Evolutionary conservation across 2,888 invertebrate species (phyloP).

Genomic region (Seira ritae): DNA sequence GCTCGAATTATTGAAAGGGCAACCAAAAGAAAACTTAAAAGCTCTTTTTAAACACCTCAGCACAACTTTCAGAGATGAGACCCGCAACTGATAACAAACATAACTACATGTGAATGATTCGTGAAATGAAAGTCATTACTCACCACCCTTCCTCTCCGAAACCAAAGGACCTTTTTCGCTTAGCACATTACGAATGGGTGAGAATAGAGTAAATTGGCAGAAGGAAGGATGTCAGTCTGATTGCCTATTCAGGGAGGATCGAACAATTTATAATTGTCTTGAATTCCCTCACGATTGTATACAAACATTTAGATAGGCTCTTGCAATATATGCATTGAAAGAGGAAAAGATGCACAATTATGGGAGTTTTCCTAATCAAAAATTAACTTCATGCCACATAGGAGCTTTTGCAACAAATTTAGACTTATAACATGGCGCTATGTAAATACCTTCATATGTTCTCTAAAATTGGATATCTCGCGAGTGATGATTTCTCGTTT

Average conservation of each 20-base stretch:
- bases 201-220: slow-evolving; percentile 65
- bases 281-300: slow-evolving; percentile 53
- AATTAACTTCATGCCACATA: too few species aligned
- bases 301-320: slow-evolving; percentile 36
- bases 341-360: too few species aligned
- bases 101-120: slow-evolving; percentile 57
- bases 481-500: slow-evolving; percentile 96
- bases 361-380: too few species aligned
- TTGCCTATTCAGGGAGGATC: slow-evolving; percentile 73
- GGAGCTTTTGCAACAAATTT: too few species aligned
- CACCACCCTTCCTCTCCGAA: slow-evolving; percentile 65
- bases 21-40: slow-evolving; percentile 36
- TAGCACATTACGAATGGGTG: slow-evolving; percentile 56
- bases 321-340: slow-evolving; percentile 33
- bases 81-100: slow-evolving; percentile 51
- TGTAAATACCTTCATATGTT: slow-evolving; percentile 98
- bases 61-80: slow-evolving; percentile 29
- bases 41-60: slow-evolving; percentile 30
- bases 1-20: slow-evolving; percentile 32
- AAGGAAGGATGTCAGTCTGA: slow-evolving; percentile 71
- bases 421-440: too few species aligned
- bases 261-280: slow-evolving; percentile 69
- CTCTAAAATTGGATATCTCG: slow-evolving; percentile 98
- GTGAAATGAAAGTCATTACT: slow-evolving; percentile 64
- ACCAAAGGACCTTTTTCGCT: slow-evolving; percentile 59